Evolutionary conservation across 2,888 invertebrate genomes (phyloP), one percentile per base, ranked within the genome.

Genomic region (Aspidiotus rigidus): DNA sequence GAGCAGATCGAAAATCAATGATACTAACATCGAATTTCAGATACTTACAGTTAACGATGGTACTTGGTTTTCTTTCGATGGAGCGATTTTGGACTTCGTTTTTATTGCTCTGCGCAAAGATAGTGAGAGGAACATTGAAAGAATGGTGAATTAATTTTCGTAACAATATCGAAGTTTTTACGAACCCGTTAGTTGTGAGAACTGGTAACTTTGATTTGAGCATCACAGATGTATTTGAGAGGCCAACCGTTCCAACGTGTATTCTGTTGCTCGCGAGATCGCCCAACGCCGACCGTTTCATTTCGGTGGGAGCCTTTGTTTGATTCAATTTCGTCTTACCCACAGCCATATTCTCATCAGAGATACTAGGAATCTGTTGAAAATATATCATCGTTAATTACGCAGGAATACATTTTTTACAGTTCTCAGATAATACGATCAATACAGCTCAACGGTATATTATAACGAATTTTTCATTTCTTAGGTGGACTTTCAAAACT

Each of bases 161-260:
- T 28, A 28, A 15, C 2, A 59, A 28, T 13, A 59, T 59, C 16
- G 28, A 16, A 59, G 6, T 59, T 7, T 16, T 59, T 28, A 59
- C 67, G 16, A n/a, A 67, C 67, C 60, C 59, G 10, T 5, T 28
- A 28, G 59, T 3, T 59, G 59, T 67, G 17, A 67, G 28, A 15
- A 67, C 53, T 28, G 67, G 67, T 67, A 67, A 67, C 59, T 53
- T 57, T 13, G 67, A 67, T 49, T 59, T 59, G 17, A 49, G 60
- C 49, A 59, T 44, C 42, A 10, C 41, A 17, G 49, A 6, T 9
- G 56, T 59, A 67, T 41, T 42, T n/a, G 41, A 56, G 8, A 60
- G 28, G 11, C 53, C 49, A 28, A 16, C 39, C 13, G 9, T 39
- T 11, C 7, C 13, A n/a, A 59, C 17, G 40, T 10, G 13, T 39